Evolutionary conservation across 2,797 vertebrate genomes (phyloP).

Genomic region (Pseudocheirus occidentalis): DNA sequence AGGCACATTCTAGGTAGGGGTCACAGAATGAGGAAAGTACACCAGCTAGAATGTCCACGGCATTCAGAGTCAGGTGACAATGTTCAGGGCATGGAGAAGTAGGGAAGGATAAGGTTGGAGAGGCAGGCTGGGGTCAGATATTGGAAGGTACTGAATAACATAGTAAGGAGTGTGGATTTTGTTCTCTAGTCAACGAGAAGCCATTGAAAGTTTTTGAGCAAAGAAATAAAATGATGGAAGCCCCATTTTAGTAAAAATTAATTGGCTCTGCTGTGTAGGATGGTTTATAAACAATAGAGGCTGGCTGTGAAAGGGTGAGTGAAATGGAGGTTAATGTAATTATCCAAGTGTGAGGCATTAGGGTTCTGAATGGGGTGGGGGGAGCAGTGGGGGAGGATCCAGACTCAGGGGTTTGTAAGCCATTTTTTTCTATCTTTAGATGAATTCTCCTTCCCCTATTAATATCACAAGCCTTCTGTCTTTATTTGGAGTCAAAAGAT

Average conservation of each 20-base stretch:
- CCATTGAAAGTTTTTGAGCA: neutral
- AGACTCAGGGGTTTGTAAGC: neutral
- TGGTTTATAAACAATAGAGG: neutral
- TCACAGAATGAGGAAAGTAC: neutral
- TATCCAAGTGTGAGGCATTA: neutral
- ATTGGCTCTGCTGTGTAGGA: neutral
- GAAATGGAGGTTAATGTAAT: neutral
- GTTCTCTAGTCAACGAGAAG: neutral
- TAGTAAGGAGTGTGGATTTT: slow-evolving; percentile 35
- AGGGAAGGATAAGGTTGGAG: neutral
- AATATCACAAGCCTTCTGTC: neutral
- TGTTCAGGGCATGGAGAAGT: neutral
- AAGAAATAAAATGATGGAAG: neutral
- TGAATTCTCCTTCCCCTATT: neutral
- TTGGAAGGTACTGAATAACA: neutral
- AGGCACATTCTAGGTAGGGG: neutral
- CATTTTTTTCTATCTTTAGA: slow-evolving; percentile 14
- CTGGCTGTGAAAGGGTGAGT: neutral
- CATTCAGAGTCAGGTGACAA: neutral
- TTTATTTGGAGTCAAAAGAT: neutral
- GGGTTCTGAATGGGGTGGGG: neutral
- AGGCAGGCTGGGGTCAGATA: neutral
- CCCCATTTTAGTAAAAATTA: slow-evolving; percentile 3
- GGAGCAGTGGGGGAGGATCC: neutral
- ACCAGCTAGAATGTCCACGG: neutral